phyloP scores from a whole-genome alignment of 2,888 invertebrate genomes.

The Microdon myrmicae region DNA sequence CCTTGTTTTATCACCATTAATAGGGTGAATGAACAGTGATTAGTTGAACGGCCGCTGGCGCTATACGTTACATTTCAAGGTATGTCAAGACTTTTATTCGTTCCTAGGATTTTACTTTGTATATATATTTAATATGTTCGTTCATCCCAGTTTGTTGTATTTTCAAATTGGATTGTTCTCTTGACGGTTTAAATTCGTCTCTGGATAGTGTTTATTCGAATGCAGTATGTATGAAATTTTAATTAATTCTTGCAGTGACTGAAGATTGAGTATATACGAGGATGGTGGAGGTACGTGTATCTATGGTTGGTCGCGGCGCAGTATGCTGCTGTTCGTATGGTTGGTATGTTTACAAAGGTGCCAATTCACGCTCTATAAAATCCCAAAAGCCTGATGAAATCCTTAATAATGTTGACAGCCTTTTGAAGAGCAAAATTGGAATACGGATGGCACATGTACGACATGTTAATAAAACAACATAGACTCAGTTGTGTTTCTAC shows the following conservation, averaged over 20 bases:
- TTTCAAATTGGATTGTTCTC: slow-evolving; percentile 7
- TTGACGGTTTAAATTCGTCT: slow-evolving; percentile 27
- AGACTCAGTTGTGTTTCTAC: too few species aligned
- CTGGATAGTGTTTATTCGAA: slow-evolving; percentile 32
- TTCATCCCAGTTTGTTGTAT: slow-evolving; percentile 30
- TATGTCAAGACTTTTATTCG: slow-evolving; percentile 39
- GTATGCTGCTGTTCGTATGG: too few species aligned
- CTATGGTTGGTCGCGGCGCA: too few species aligned
- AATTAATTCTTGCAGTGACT: slow-evolving; percentile 46
- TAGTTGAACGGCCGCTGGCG: slow-evolving; percentile 14
- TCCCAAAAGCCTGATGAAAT: slow-evolving; percentile 43
- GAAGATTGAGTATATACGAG: slow-evolving; percentile 13
- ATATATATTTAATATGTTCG: slow-evolving; percentile 44
- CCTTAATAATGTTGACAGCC: slow-evolving; percentile 19
- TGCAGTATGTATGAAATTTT: slow-evolving; percentile 50
- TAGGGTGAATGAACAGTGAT: slow-evolving; percentile 49
- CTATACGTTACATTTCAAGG: slow-evolving; percentile 2
- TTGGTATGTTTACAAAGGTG: slow-evolving; percentile 29
- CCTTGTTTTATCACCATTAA: slow-evolving; percentile 46
- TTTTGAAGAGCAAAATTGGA: too few species aligned
- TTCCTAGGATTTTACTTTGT: slow-evolving; percentile 48
- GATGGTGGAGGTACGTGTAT: too few species aligned
- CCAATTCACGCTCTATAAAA: slow-evolving; percentile 32
- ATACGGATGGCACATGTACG: too few species aligned
- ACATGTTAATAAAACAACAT: too few species aligned